Evolutionary conservation across 2,888 invertebrate species (phyloP).

Genomic region (Sturmia bella): DNA sequence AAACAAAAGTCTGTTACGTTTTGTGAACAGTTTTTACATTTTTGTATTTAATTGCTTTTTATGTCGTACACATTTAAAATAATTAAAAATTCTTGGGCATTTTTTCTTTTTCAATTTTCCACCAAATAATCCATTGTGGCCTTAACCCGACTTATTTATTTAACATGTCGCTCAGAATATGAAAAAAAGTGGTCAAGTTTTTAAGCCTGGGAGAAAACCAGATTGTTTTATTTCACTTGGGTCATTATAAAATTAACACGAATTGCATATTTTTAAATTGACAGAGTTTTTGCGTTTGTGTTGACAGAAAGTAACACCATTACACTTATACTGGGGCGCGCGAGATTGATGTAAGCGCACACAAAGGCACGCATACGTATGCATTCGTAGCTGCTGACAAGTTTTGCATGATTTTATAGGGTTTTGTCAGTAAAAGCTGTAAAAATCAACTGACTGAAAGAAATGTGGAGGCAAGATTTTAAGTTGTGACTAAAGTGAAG

Average conservation of each 20-base stretch:
- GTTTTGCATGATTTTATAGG: too few species aligned
- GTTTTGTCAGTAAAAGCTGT: background rate
- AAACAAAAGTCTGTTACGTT: too few species aligned
- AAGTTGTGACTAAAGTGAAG: too few species aligned
- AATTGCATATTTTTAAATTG: slow-evolving; percentile 47
- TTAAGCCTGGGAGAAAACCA: slow-evolving; percentile 12
- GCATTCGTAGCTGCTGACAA: background rate
- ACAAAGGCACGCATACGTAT: background rate
- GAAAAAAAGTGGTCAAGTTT: slow-evolving; percentile 36
- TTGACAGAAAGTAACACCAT: slow-evolving; percentile 15
- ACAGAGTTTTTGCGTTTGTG: slow-evolving; percentile 17
- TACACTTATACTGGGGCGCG: background rate
- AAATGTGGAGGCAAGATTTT: too few species aligned
- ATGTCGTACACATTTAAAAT: slow-evolving; percentile 27
- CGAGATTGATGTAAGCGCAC: background rate
- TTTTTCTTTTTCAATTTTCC: background rate
- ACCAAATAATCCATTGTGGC: slow-evolving; percentile 46
- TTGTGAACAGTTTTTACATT: too few species aligned
- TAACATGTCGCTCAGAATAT: background rate
- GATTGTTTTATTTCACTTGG: background rate
- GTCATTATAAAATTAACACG: slow-evolving; percentile 55
- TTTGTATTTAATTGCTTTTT: slow-evolving; percentile 6
- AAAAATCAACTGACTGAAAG: too few species aligned
- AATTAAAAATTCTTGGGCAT: slow-evolving; percentile 16
- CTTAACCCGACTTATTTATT: slow-evolving; percentile 11